A percentile compares a stretch with the other conserved stretches of the same genome.
These are phyloP conservation scores for Valencia hispanica DNA, from an alignment of 2,797 vertebrate genomes.

Conservation along the genomic window DNA sequence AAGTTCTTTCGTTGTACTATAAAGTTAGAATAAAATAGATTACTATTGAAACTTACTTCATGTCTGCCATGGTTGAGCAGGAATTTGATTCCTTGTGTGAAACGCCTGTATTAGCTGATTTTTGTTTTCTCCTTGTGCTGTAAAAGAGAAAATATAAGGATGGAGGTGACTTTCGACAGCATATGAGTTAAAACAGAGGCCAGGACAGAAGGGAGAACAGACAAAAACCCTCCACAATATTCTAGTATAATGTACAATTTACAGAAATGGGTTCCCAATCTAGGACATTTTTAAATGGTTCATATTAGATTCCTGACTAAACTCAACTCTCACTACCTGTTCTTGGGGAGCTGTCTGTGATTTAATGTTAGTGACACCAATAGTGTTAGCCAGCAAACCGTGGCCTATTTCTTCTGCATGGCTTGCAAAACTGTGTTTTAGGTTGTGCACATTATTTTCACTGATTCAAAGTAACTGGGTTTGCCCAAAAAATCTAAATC, in stretches of 20 bases:
- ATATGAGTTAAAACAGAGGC: not conserved
- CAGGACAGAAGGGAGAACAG: not conserved
- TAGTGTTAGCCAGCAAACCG: not conserved
- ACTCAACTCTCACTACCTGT: not conserved
- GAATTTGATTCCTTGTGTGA: slow-evolving; percentile 60
- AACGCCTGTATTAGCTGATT: slow-evolving; percentile 55
- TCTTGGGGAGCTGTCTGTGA: not conserved
- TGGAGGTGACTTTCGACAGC: not conserved
- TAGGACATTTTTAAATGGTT: not conserved
- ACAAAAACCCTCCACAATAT: not conserved
- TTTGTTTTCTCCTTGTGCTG: slow-evolving; percentile 78
- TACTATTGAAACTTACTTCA: slow-evolving; percentile 74
- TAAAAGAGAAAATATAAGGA: slow-evolving; percentile 49
- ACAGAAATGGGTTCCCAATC: not conserved
- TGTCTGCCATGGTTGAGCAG: slow-evolving; percentile 71
- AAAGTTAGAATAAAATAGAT: not conserved
- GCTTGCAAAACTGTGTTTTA: not conserved
- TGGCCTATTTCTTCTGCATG: not conserved
- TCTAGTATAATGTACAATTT: not conserved
- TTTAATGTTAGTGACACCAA: not conserved
- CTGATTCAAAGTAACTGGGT: no score
- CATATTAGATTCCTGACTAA: not conserved
- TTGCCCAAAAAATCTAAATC: not conserved
- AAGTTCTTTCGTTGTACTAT: slow-evolving; percentile 27
- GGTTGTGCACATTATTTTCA: not conserved